Evolutionary conservation across 1,140 invertebrate species (phyloP).

Genomic region (Planococcus citri): DNA sequence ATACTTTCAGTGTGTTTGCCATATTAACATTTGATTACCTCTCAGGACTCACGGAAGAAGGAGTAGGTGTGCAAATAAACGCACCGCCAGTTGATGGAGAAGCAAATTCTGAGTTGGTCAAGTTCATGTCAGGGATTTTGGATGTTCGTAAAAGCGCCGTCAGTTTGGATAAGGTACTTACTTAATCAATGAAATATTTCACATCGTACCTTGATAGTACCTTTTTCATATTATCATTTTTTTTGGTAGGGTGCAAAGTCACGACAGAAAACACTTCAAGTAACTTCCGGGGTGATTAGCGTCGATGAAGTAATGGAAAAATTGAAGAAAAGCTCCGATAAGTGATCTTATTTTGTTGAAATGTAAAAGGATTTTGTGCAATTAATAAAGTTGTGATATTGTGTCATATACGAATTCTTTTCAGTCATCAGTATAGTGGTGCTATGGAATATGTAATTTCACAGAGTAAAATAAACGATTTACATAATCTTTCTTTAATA

Average conservation of each 20-base stretch:
- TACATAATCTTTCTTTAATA: background rate
- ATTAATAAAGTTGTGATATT: too few species aligned
- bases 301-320: background rate
- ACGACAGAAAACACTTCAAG: background rate
- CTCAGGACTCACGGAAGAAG: constrained; percentile 37
- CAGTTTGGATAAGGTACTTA: constrained; percentile 46
- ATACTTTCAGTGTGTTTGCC: too few species aligned
- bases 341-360: background rate
- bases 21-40: constrained; percentile 10
- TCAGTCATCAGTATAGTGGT: too few species aligned
- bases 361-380: too few species aligned
- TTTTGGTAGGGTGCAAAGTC: background rate
- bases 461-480: too few species aligned
- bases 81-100: constrained; percentile 66
- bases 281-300: background rate
- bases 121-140: constrained; percentile 52
- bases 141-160: constrained; percentile 55
- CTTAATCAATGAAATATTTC: background rate
- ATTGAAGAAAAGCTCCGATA: background rate
- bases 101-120: constrained; percentile 60
- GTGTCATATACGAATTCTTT: too few species aligned
- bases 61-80: constrained; percentile 53
- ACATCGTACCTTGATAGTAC: background rate
- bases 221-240: background rate
- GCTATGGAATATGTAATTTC: too few species aligned